Evolutionary conservation across 2,113 vertebrate species (phyloP).

Genomic region (Pollachius pollachius): DNA sequence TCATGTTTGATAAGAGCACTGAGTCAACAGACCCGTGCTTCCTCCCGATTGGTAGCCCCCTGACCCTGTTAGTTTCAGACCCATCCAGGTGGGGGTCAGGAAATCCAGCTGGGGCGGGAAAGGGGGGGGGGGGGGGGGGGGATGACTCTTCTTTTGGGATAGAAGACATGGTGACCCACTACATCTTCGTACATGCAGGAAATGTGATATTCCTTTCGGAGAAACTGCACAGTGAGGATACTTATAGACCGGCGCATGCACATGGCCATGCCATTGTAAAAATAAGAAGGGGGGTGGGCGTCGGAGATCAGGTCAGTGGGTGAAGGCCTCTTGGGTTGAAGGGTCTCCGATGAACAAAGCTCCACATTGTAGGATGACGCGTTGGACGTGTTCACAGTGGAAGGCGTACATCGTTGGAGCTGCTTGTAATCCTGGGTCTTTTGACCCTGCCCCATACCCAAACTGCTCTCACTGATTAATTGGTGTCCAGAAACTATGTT

Average conservation of each 20-base stretch:
- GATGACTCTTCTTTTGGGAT: neutral
- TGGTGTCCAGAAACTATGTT: too few relatives aligned
- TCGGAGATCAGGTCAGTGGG: conserved; percentile 2
- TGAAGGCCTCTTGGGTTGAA: conserved; percentile 19
- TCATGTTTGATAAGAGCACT: conserved; percentile 39
- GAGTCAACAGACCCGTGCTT: conserved; percentile 46
- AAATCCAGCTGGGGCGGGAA: conserved; percentile 24
- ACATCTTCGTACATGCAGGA: neutral
- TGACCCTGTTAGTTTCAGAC: conserved; percentile 43
- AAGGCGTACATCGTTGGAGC: conserved; percentile 48
- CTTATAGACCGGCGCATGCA: neutral
- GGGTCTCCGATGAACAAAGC: conserved; percentile 32
- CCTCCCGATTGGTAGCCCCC: conserved; percentile 39
- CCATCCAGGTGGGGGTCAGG: conserved; percentile 34
- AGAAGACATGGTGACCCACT: conserved; percentile 1
- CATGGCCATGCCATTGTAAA: neutral
- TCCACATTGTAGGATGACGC: conserved; percentile 35
- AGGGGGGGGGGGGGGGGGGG: neutral
- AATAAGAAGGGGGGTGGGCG: neutral
- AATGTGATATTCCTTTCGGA: neutral
- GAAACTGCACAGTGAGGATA: conserved; percentile 19
- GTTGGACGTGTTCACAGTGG: conserved; percentile 54
- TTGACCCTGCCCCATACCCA: neutral
- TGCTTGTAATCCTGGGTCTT: conserved; percentile 38
- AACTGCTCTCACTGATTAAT: too few relatives aligned